Percentiles rank a stretch among this genome's conserved stretches.
Conservation (phyloP, 2,113 vertebrate species). For the Syngnathus scovelli region DNA sequence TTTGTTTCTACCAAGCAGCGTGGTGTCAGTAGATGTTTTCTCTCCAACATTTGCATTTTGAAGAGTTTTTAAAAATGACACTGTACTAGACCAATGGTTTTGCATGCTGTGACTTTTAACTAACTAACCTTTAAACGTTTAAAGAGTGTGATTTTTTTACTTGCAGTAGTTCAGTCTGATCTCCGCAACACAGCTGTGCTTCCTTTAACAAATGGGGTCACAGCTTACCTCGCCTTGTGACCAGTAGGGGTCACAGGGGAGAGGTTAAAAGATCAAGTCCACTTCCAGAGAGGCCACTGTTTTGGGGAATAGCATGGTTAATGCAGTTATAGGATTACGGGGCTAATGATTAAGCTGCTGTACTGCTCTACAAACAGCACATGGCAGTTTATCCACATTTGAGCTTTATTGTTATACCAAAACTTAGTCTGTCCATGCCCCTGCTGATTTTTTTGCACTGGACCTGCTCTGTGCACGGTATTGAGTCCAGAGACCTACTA, state of each 20-base stretch:
- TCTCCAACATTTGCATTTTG: neutral
- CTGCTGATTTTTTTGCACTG: too few relatives aligned
- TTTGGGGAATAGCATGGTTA: slow-evolving; percentile 1
- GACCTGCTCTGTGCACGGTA: too few relatives aligned
- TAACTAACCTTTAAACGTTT: slow-evolving; percentile 22
- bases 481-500: too few relatives aligned
- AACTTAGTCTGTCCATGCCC: neutral
- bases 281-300: slow-evolving; percentile 56
- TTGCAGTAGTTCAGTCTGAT: slow-evolving; percentile 47
- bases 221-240: slow-evolving; percentile 59
- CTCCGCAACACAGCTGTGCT: slow-evolving; percentile 44
- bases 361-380: slow-evolving; percentile 17
- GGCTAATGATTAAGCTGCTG: slow-evolving; percentile 20
- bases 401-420: neutral
- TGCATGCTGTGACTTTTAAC: slow-evolving; percentile 14
- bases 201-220: slow-evolving; percentile 42
- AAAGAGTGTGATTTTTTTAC: slow-evolving; percentile 51
- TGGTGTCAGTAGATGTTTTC: neutral
- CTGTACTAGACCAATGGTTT: slow-evolving; percentile 10
- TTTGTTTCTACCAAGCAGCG: neutral
- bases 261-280: slow-evolving; percentile 61
- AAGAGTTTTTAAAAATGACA: neutral
- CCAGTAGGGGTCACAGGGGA: slow-evolving; percentile 31
- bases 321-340: slow-evolving; percentile 28
- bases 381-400: neutral